Percentiles rank a stretch among this genome's conserved stretches.
Evolutionary conservation across 2,888 invertebrate species (phyloP).

Genomic region (Acronicta leporina): DNA sequence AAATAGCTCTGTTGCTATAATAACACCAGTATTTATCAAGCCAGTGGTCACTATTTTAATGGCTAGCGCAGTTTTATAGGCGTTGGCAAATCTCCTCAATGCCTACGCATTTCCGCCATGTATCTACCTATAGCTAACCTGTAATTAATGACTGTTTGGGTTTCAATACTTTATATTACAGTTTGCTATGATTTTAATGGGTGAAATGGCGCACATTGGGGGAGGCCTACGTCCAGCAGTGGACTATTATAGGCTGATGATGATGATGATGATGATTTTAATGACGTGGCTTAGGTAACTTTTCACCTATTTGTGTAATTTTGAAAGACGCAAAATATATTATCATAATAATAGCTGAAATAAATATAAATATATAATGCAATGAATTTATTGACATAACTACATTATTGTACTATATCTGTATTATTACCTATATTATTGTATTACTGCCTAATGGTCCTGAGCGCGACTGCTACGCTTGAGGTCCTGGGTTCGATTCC

Average conservation of each 20-base stretch:
- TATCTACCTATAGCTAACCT: slow-evolving; percentile 30
- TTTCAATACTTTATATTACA: slow-evolving; percentile 25
- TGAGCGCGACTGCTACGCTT: too few species aligned
- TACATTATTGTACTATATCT: too few species aligned
- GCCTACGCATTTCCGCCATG: slow-evolving; percentile 63
- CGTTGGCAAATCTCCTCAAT: slow-evolving; percentile 60
- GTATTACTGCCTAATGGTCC: too few species aligned
- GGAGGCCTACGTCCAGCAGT: too few species aligned
- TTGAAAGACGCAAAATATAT: background rate
- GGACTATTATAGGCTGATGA: too few species aligned
- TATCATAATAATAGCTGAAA: background rate
- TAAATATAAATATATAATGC: too few species aligned
- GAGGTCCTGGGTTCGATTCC: too few species aligned
- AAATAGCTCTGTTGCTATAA: slow-evolving; percentile 45
- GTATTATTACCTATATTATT: too few species aligned
- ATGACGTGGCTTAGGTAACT: background rate
- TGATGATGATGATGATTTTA: too few species aligned
- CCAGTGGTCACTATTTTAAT: slow-evolving; percentile 40
- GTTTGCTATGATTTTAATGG: background rate
- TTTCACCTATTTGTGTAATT: background rate
- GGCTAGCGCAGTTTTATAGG: slow-evolving; percentile 56
- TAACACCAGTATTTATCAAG: slow-evolving; percentile 29
- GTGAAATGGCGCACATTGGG: too few species aligned
- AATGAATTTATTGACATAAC: too few species aligned
- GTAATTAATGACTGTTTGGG: slow-evolving; percentile 43